phyloP scores from a whole-genome alignment of 2,113 vertebrate species.

The Ursus arctos region DNA sequence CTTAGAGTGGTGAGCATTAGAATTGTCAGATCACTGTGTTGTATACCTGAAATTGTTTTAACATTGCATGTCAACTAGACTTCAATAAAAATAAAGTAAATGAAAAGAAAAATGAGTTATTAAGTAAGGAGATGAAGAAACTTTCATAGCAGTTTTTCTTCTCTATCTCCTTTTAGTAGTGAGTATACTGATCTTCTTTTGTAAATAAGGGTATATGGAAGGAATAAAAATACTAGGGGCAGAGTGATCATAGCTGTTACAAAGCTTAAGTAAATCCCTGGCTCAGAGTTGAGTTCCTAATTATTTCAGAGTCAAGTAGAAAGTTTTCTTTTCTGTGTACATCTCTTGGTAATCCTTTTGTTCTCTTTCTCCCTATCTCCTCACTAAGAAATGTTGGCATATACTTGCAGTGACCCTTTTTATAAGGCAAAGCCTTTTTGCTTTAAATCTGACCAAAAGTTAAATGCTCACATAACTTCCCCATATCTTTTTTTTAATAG shows the following conservation, averaged over 20 bases:
- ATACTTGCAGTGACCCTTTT: background rate
- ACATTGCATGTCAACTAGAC: background rate
- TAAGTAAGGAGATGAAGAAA: background rate
- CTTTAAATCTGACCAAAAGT: conserved; percentile 50
- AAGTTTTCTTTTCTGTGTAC: background rate
- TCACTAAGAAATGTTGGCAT: background rate
- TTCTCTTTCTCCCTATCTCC: background rate
- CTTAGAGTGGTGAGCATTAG: background rate
- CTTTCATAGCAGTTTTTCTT: conserved; percentile 26
- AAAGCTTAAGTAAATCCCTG: background rate
- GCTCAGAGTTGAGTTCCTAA: background rate
- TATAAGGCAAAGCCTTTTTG: background rate
- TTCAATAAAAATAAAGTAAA: background rate
- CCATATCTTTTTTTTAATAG: background rate
- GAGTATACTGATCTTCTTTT: conserved; percentile 8
- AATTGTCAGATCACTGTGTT: background rate
- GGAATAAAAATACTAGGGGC: background rate
- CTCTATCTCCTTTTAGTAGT: background rate
- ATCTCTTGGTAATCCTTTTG: background rate
- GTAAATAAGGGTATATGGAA: background rate
- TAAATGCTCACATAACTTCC: background rate
- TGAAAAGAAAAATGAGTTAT: background rate
- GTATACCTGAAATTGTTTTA: background rate
- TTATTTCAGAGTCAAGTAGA: background rate
- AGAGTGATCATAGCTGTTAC: background rate